Base-by-base conservation (phyloP, 2,797 vertebrate species). In the Gorsachius magnificus region DNA sequence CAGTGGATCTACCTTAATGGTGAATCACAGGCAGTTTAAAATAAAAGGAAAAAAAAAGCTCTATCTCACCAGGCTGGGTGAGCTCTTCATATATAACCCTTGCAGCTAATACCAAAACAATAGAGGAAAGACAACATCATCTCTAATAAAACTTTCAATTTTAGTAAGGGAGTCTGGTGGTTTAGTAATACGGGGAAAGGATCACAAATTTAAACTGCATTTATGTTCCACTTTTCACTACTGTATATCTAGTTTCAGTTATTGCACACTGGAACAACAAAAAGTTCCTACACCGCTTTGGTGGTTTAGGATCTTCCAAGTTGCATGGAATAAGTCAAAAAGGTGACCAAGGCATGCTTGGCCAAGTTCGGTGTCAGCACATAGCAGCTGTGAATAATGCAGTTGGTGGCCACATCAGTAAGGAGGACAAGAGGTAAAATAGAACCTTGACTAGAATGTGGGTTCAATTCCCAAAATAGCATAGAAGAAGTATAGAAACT, bases 181-280 rank as follows among this genome's bases (percentile, higher is more conserved):
- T 85, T 95, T 83, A 93, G 76, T 93, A 87, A 86, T 78, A 81
- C 36, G 61, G 29, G 28, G 76, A 96, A 83, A 89, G 24, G 54
- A 91, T 83, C 61, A 86, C 5, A 69, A 50, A 89, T 91, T 89
- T 95, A 38, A 89, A 51, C 83, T 93, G 24, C 45, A 57, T 57
- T 92, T 93, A 48, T 61, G 82, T 95, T 97, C 69, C 46, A 81
- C 31, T 85, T 96, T 95, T 96, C 84, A 76, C 78, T 94, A 89
- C 75, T 85, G 26, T 68, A 36, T 94, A 68, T 61, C 20, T 83
- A 61, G 53, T 95, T 96, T 94, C 76, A 24, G 35, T 91, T 66
- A 76, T 48, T 56, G 43, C 50, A 43, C 21, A 41, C 11, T 36
- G 69, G 38, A 89, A 81, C 17, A 86, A 54, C 19, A 81, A 56